phyloP scores from a whole-genome alignment of 2,113 vertebrate genomes.

The Amblyopsis rosae region DNA sequence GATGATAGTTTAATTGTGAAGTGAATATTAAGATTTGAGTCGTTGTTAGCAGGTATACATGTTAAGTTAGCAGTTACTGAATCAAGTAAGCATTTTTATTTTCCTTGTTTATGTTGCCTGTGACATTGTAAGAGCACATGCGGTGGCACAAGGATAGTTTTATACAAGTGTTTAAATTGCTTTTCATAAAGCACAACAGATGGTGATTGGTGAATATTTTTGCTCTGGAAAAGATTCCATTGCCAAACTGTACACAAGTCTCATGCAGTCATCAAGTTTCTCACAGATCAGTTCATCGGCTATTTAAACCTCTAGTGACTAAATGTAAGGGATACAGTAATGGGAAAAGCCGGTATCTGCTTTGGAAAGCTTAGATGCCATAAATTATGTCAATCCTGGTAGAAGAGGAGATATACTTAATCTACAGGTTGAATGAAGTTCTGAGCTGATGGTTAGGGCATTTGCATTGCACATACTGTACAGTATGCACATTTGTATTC shows the following conservation, averaged over 20 bases:
- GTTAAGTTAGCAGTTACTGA: neutral
- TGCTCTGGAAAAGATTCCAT: neutral
- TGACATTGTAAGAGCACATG: neutral
- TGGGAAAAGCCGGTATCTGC: neutral
- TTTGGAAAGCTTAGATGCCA: neutral
- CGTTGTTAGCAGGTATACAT: no score
- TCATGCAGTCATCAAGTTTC: neutral
- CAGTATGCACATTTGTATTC: no score
- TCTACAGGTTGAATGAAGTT: no score
- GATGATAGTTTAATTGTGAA: neutral
- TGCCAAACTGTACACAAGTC: neutral
- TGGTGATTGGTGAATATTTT: neutral
- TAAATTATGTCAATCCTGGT: no score
- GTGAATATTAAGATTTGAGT: slow-evolving; percentile 1
- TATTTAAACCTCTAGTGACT: no score
- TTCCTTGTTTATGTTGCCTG: neutral
- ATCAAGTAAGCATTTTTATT: slow-evolving; percentile 4
- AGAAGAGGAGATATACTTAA: no score
- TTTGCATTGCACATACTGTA: no score
- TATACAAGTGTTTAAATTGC: neutral
- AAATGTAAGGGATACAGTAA: neutral
- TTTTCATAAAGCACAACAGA: neutral
- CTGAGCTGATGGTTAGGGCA: no score
- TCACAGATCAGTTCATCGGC: neutral
- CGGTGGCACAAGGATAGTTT: neutral